phyloP scores from a whole-genome alignment of 2,888 invertebrate species.

The Deilephila porcellus region DNA sequence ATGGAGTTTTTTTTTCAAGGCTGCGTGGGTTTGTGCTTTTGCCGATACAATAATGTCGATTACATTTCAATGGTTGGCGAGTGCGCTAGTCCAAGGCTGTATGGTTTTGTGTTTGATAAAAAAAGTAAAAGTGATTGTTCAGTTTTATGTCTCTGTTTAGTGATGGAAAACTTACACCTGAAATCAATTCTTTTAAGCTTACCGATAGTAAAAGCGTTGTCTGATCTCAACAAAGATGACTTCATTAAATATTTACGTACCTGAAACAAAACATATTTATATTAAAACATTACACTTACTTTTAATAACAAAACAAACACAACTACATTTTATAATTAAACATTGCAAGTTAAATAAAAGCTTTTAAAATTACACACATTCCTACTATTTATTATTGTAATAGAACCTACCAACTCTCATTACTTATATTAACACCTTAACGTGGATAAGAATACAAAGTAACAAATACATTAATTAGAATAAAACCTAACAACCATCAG shows the following conservation, averaged over 20 bases:
- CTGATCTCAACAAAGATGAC: background rate
- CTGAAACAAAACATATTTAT: constrained; percentile 16
- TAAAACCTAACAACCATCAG: background rate
- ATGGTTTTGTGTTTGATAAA: background rate
- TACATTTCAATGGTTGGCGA: background rate
- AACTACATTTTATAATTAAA: no score
- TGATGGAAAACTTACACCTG: background rate
- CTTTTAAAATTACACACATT: no score
- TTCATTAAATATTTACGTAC: constrained; percentile 5
- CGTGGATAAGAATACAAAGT: background rate
- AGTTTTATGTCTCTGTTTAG: no score
- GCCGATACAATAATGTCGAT: background rate
- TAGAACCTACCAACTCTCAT: no score
- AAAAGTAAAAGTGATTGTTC: no score
- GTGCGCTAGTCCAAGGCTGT: background rate
- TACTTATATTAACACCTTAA: no score
- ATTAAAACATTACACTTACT: background rate
- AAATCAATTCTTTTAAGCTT: background rate
- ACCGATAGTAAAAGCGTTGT: background rate
- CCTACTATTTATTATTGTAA: no score
- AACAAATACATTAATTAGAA: background rate
- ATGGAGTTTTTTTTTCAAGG: constrained; percentile 17
- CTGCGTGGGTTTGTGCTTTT: constrained; percentile 6
- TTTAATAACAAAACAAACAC: background rate
- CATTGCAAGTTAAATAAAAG: no score